Conservation (phyloP, 2,113 vertebrate genomes). For the Pardalotus punctatus region DNA sequence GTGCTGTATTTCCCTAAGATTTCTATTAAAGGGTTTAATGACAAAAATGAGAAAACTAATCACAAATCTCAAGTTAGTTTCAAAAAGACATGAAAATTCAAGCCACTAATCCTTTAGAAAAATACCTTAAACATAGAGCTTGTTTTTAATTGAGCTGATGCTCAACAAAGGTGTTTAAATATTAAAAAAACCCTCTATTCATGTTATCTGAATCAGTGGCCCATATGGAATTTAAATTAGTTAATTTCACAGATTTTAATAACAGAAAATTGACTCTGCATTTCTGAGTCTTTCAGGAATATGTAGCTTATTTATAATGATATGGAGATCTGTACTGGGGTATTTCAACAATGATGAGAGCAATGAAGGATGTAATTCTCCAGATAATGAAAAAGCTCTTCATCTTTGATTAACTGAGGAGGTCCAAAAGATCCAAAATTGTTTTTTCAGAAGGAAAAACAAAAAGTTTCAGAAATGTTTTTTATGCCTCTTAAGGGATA, state of each 20-base stretch:
- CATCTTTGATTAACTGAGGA: constrained; percentile 10
- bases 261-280: neutral
- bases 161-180: constrained; percentile 9
- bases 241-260: constrained; percentile 56
- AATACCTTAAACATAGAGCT: neutral
- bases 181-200: neutral
- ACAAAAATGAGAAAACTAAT: neutral
- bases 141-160: neutral
- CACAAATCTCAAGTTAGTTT: neutral
- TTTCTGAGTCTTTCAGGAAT: neutral
- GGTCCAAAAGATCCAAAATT: neutral
- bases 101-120: neutral
- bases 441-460: neutral
- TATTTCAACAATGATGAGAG: neutral
- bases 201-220: constrained; percentile 20
- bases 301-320: neutral
- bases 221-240: constrained; percentile 55
- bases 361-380: neutral
- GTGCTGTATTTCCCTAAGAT: neutral
- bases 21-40: neutral
- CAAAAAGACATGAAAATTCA: neutral
- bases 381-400: constrained; percentile 3
- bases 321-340: neutral
- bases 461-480: neutral
- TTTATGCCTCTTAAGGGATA: neutral